Conservation (phyloP, 2,888 invertebrate genomes). For the Desoria tigrina region DNA sequence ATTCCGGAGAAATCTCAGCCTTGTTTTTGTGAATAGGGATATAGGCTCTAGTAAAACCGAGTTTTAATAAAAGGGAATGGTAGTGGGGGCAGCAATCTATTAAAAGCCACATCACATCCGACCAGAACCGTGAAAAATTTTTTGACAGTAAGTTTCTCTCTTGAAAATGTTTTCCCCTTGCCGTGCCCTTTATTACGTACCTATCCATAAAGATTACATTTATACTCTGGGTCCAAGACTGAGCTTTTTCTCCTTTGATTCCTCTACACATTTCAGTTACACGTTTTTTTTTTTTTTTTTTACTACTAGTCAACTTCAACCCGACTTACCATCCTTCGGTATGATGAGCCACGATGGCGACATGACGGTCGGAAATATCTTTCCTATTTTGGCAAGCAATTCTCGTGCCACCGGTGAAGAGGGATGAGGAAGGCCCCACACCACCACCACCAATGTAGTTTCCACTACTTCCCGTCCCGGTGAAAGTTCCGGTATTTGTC, state of each 20-base stretch:
- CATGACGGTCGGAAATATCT: conserved; percentile 53
- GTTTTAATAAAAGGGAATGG: too few species aligned
- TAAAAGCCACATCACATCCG: conserved; percentile 19
- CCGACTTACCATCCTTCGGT: conserved; percentile 73
- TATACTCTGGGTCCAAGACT: not conserved
- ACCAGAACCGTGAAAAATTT: conserved; percentile 1
- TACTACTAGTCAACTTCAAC: conserved; percentile 2
- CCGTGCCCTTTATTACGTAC: not conserved
- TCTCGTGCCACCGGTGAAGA: conserved; percentile 42
- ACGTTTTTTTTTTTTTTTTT: too few species aligned
- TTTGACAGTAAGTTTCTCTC: conserved; percentile 15
- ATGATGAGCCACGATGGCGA: conserved; percentile 68
- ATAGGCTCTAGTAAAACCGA: too few species aligned
- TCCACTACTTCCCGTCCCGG: conserved; percentile 4
- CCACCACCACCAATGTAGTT: conserved; percentile 19
- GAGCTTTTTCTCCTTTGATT: too few species aligned
- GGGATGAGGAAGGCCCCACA: conserved; percentile 21
- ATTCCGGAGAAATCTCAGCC: not conserved
- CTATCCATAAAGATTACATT: conserved; percentile 8
- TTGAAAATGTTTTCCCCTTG: not conserved
- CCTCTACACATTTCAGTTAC: too few species aligned
- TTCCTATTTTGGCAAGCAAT: conserved; percentile 45
- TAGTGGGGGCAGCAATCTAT: conserved; percentile 9
- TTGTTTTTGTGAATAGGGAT: not conserved
- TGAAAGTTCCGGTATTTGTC: conserved; percentile 21